A percentile compares a stretch with the other conserved stretches of the same genome.
Conservation (phyloP, 1,140 invertebrate species). For the Drosophila sucinea region DNA sequence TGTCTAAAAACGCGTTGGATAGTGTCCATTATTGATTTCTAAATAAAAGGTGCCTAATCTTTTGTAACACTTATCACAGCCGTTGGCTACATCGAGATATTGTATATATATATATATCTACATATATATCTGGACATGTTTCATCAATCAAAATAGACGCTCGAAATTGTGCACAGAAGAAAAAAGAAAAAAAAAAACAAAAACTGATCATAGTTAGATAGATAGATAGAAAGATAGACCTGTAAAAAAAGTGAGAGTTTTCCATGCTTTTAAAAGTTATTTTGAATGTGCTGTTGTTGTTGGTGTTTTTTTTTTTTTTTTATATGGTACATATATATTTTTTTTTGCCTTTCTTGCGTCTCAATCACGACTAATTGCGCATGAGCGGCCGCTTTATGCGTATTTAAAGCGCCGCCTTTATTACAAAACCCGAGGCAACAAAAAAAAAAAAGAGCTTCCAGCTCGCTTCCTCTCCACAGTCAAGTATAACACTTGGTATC, state of each 20-base stretch:
- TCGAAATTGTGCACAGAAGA: conserved; percentile 64
- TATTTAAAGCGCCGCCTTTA: conserved; percentile 77
- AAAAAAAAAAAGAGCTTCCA: not conserved
- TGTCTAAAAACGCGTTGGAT: conserved; percentile 22
- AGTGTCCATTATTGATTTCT: conserved; percentile 39
- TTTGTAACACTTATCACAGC: conserved; percentile 40
- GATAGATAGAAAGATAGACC: conserved; percentile 25
- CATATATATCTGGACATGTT: conserved; percentile 23
- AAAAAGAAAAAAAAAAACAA: conserved; percentile 36
- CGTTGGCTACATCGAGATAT: conserved; percentile 9
- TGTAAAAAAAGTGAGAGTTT: conserved; percentile 76
- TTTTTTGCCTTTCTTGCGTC: conserved; percentile 60
- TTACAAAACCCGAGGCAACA: conserved; percentile 71
- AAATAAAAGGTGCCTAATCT: conserved; percentile 66
- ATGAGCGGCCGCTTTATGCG: conserved; percentile 74
- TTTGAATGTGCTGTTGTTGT: conserved; percentile 18
- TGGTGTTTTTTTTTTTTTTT: not conserved
- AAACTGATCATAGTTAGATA: conserved; percentile 32
- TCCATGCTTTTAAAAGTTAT: conserved; percentile 57
- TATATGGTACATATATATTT: conserved; percentile 27
- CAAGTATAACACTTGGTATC: conserved; percentile 24
- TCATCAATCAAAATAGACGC: conserved; percentile 65
- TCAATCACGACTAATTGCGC: conserved; percentile 81
- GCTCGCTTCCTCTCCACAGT: not conserved
- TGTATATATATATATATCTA: not conserved